Evolutionary conservation across 2,797 vertebrate genomes (phyloP).

Genomic region (Tauraco hartlaubi): DNA sequence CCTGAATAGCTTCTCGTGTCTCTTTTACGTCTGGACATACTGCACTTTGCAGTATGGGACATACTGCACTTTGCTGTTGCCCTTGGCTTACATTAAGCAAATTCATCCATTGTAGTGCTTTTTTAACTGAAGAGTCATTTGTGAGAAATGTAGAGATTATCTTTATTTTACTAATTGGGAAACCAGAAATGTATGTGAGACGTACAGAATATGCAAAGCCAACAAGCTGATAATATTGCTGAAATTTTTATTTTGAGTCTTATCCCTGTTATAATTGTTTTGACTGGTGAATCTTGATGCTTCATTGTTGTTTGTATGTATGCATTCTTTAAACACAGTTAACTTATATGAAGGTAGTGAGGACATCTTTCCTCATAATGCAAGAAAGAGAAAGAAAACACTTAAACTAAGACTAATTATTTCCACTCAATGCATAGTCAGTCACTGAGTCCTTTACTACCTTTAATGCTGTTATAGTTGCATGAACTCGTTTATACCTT

Average conservation of each 20-base stretch:
- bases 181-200: not conserved
- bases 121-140: not conserved
- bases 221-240: not conserved
- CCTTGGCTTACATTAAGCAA: not conserved
- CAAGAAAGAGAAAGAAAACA: not conserved
- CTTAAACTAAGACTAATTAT: not conserved
- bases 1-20: not conserved
- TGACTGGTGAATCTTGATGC: not conserved
- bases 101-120: not conserved
- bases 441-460: not conserved
- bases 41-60: too few relatives aligned
- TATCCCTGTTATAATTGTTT: not conserved
- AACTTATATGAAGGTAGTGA: not conserved
- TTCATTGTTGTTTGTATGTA: not conserved
- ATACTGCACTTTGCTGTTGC: not conserved
- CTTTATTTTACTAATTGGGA: not conserved
- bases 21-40: not conserved
- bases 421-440: not conserved
- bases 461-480: not conserved
- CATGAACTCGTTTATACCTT: not conserved
- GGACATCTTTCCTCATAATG: not conserved
- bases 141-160: not conserved
- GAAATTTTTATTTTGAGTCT: not conserved
- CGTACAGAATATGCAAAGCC: not conserved
- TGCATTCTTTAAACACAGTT: not conserved